Conservation (phyloP, 2,888 invertebrate genomes). For the Diarsia mendica region DNA sequence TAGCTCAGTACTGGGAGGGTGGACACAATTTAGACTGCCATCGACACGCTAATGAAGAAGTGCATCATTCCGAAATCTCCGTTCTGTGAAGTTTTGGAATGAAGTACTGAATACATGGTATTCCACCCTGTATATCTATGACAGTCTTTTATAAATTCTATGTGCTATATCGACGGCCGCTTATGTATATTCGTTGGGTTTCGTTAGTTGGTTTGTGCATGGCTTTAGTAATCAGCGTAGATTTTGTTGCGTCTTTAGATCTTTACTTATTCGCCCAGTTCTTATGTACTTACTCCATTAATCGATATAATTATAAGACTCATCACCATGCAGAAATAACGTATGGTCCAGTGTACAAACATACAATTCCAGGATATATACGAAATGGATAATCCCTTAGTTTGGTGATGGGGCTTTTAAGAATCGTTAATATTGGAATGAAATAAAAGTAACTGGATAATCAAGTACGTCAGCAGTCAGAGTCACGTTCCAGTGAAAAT, state of each 20-base stretch:
- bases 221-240: slow-evolving; percentile 52
- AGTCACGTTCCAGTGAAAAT: background rate
- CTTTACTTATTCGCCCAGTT: background rate
- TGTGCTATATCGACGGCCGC: background rate
- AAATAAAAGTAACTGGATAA: background rate
- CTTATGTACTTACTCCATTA: background rate
- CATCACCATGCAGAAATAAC: background rate
- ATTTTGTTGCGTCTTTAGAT: background rate
- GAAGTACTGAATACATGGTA: background rate
- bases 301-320: background rate
- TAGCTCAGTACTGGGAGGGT: too few relatives aligned
- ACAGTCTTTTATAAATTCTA: background rate
- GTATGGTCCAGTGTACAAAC: background rate
- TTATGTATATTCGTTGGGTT: background rate
- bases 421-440: background rate
- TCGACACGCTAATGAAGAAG: too few relatives aligned
- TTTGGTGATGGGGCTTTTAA: background rate
- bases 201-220: slow-evolving; percentile 42
- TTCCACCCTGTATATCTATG: background rate
- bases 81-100: too few relatives aligned
- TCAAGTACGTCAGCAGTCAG: background rate
- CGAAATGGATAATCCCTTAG: background rate
- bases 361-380: background rate
- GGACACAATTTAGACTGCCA: too few relatives aligned
- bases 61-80: background rate